Evolutionary conservation across 2,797 vertebrate species (phyloP), one percentile per base, ranked within the genome.

Genomic region (Sebastes hopkinsi): DNA sequence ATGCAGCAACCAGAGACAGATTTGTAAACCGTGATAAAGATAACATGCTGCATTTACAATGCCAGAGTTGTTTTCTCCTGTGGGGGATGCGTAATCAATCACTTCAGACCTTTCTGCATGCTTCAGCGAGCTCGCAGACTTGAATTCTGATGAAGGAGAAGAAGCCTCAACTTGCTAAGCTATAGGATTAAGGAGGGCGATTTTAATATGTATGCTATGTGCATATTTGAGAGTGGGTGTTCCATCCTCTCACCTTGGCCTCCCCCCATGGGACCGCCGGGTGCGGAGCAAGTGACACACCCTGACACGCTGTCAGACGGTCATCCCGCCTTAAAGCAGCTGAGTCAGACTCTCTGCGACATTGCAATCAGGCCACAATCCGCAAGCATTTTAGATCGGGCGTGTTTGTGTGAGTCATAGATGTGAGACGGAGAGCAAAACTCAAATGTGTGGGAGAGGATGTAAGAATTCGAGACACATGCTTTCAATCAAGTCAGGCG

Each of bases 161-260:
- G 5, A 77, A 60, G 34, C 34, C 58, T 67, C 25, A 54, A n/a
- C 22, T 34, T 55, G 34, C 58, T 58, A 69, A 88, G 27, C 25
- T 68, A 1, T 3, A 65, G 78, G 84, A 79, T 86, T 81, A 87
- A 56, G n/a, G 36, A 1, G 25, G 6, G 1, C 5, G 61, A 16
- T 72, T 84, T 77, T 65, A 82, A 77, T 71, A 87, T 86, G 74
- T 54, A 84, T 72, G 68, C 32, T 67, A 27, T 77, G 75, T 85
- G 83, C 82, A 82, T 88, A 75, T 75, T 72, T 64, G 42, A 80
- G 66, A 60, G 29, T 60, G 54, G 68, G 60, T 34, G 70, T 80
- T 92, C 81, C 72, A 52, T 89, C 79, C 86, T 86, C 83, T 95
- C 92, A 94, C 94, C 95, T 95, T 95, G 91, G 72, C 58, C 58